Evolutionary conservation across 2,888 invertebrate species (phyloP), one percentile per base, ranked within the genome.

Genomic region (Drosophila mulleri): DNA sequence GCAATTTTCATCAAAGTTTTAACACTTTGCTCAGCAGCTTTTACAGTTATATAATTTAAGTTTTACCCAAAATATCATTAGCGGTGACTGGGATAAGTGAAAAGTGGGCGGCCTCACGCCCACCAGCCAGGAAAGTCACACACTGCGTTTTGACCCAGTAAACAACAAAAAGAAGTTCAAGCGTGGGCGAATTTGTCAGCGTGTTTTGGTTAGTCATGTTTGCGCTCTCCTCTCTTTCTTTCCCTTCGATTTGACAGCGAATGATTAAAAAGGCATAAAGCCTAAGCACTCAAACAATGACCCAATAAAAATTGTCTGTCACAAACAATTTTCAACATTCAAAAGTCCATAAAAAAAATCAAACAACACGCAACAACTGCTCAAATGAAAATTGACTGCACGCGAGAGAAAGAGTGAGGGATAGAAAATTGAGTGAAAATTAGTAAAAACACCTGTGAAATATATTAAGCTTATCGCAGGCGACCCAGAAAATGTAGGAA

Each of bases 381-480:
- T 32, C n/a, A 47, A 73, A 65, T 58, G 45, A 67, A 78, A 70
- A 67, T 67, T 41, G 45, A 70, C 67, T 64, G 62, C 1, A 12
- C 41, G 50, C 6, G 16, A 11, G 16, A 12, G 45, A 54, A 32
- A 44, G 35, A 58, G 29, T 23, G 12, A n/a, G 26, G 18, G 35
- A 44, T 50, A 52, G 57, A 47, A 63, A 77, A 70, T 61, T 4
- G 54, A 64, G 57, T 58, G 58, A 79, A 80, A 83, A 75, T 80
- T 78, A 67, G 68, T 78, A 59, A 71, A 79, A 78, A 60, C 83
- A 84, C 89, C 89, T 84, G 78, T 86, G 74, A 84, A 83, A 84
- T 83, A 88, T 75, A 71, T 64, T 64, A 70, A 63, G 87, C 74
- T 83, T 88, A 84, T 88, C 76, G 74, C 67, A 39, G 64, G 50